phyloP scores from a whole-genome alignment of 2,797 vertebrate genomes.

The Syndactyla subalaris region DNA sequence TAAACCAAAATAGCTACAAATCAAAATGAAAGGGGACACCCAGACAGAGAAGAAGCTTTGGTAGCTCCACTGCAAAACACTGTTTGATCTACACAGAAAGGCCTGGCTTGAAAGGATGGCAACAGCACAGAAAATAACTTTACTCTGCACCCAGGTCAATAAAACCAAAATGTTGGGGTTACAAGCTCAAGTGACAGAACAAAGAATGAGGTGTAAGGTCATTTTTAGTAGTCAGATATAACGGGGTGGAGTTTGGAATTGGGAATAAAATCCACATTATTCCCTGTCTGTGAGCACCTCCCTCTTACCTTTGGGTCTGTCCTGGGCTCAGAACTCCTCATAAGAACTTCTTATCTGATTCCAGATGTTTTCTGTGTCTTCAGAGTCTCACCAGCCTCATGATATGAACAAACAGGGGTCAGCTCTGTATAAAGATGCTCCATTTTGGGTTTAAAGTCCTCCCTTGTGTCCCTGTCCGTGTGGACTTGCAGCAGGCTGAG shows the following conservation, averaged over 20 bases:
- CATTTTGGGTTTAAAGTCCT: neutral
- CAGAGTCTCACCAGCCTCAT: too few relatives aligned
- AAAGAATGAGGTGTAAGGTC: neutral
- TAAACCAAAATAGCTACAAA: neutral
- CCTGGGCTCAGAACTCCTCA: neutral
- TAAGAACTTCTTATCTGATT: too few relatives aligned
- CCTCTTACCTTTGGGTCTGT: neutral
- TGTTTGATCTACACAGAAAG: neutral
- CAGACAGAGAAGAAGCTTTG: neutral
- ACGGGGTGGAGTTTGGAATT: neutral
- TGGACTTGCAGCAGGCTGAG: neutral
- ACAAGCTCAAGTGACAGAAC: neutral
- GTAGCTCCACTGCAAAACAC: neutral
- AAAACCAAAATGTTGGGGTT: neutral
- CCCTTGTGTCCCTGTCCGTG: neutral
- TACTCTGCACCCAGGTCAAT: neutral
- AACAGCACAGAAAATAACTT: neutral
- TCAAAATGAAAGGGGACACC: neutral
- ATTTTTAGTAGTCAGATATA: neutral
- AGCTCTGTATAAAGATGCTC: too few relatives aligned
- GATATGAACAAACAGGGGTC: neutral
- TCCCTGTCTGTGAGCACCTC: neutral
- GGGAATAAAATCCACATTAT: neutral
- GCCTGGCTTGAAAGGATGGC: neutral
- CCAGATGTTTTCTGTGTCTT: too few relatives aligned